Base-by-base conservation (phyloP, 2,113 vertebrate genomes). In the Meles meles region DNA sequence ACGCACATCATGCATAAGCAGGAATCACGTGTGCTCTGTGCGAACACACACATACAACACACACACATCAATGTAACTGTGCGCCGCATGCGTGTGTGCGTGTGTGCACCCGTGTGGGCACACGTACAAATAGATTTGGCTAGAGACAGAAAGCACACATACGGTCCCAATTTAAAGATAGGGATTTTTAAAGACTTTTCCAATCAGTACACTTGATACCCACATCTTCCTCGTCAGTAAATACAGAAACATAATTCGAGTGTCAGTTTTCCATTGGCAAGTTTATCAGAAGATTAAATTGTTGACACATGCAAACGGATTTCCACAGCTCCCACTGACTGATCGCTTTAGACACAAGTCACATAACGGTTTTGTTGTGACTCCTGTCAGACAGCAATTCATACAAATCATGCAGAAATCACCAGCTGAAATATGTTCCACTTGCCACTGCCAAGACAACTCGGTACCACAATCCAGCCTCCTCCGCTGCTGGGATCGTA, bases 211-310 rank as follows among this genome's bases (percentile, higher is more conserved):
- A 94, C 90, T 93, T 90, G 93, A 95, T 95, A 97, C 88, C 80
- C 89, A 67, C 65, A 97, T 96, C 69, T 61, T 77, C 93, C 84
- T 61, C 76, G 83, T 93, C 77, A 88, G 81, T 94, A 98, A 97
- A 98, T 82, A 97, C 29, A 90, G 86, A 92, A 96, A 96, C 97
- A 95, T 90, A 97, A 97, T 92, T 96, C 57, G 29, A 91, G 47
- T 88, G 87, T 97, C 93, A 90, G 90, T 92, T 92, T 97, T 95
- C 90, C 90, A 95, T 27, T 80, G 84, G 93, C 92, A 95, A 96
- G 89, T 94, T 93, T 93, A 97, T 95, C 93, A 97, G 81, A 94
- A 97, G 96, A 97, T 96, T 90, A 97, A 97, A 97, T 77, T 94
- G 95, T 90, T 96, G 98, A 98, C 96, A 97, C 65, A 96, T 92